Base-by-base conservation (phyloP, 2,888 invertebrate genomes). In the Leptodirus hochenwartii region DNA sequence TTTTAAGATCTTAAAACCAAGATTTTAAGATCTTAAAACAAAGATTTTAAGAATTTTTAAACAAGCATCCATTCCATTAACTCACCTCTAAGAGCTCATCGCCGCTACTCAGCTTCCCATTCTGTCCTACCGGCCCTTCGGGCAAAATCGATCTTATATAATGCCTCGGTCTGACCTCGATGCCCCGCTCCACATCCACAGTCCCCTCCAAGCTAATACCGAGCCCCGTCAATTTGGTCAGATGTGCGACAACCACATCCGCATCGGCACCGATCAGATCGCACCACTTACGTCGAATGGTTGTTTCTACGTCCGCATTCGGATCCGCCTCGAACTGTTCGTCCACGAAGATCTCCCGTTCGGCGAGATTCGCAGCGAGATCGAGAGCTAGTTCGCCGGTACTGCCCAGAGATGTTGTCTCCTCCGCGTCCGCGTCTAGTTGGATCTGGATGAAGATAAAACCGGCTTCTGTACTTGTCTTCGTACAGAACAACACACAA, bases 131-230 rank as follows among this genome's bases (percentile, higher is more conserved):
- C 0, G 98, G 96, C 3, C 98, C 96, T 49, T 95, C 90, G 5
- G 87, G 81, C 35, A 95, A 66, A 41, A 98, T 91, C 17, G 90
- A 88, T 41, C 96, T 71, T 45, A 98, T 95, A 51, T 91, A 96
- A 60, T 96, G 96, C 60, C 95, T 95, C n/a, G 98, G 96, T 42
- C 93, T 69, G 22, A 93, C 75, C 61, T 98, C 96, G 42, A 82
- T 72, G 3, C 96, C 98, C 43, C 85, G 81, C 59, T 96, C 95
- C 14, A 98, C 93, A 50, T 98, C 96, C 9, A 95, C 96, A 0
- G 96, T 98, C 17, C 98, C 96, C 59, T 96, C 95, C 38, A 96
- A 65, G 53, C 91, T 95, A 46, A 98, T 93, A 4, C 96, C 96
- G 38, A 98, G 67, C 95, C 91, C 96, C 46, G 77, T 79, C 45